Percentiles rank a stretch among this genome's conserved stretches.
These are phyloP conservation scores for Kryptolebias ocellatus DNA, from an alignment of 2,797 vertebrate species.

Conservation along the genomic window DNA sequence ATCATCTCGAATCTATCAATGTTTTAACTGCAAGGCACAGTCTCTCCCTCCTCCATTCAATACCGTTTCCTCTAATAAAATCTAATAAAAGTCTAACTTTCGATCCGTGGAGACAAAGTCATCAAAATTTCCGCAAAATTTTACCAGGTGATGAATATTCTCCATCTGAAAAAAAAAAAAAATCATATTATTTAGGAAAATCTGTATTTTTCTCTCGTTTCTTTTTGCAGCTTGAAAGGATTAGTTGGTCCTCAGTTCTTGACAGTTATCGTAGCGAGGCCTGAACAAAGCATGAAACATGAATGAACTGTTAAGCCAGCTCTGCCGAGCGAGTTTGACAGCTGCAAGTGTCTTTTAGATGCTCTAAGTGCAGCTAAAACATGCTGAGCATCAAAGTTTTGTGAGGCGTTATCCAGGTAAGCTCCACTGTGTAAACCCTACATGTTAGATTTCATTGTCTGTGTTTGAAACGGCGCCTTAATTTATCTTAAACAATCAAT, in stretches of 20 bases:
- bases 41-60: slow-evolving; percentile 34
- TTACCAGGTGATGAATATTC: background rate
- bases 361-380: background rate
- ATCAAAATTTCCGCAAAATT: background rate
- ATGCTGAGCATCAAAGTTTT: slow-evolving; percentile 4
- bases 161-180: no score
- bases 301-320: slow-evolving; percentile 28
- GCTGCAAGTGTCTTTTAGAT: background rate
- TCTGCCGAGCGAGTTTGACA: background rate
- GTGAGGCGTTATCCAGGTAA: background rate
- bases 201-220: slow-evolving; percentile 1
- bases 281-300: slow-evolving; percentile 41
- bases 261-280: slow-evolving; percentile 3
- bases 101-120: background rate
- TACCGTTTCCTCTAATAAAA: slow-evolving; percentile 17
- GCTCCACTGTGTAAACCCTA: background rate
- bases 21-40: slow-evolving; percentile 29
- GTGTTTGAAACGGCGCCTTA: background rate
- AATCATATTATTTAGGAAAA: background rate
- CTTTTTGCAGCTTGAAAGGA: slow-evolving; percentile 17
- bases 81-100: background rate
- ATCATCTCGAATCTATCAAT: slow-evolving; percentile 61
- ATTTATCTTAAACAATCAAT: background rate
- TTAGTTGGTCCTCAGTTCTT: slow-evolving; percentile 14
- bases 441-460: slow-evolving; percentile 7